These are phyloP conservation scores for Jaculus jaculus DNA, from an alignment of 2,113 vertebrate species.

Conservation along the genomic window DNA sequence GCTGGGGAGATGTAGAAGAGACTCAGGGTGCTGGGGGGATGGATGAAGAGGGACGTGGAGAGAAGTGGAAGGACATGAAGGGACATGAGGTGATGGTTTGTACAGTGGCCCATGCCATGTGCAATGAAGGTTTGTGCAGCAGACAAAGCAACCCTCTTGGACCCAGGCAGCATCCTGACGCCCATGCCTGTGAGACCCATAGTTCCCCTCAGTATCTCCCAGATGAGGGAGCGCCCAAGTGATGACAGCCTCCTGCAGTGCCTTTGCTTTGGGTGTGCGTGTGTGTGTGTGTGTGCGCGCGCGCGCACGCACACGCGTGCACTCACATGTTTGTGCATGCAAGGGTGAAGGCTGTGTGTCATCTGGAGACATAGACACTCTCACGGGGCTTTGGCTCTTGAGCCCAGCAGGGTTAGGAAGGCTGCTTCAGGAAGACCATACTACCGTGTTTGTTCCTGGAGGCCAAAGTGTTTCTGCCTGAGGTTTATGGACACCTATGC, in stretches of 20 bases:
- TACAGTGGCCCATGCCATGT: neutral
- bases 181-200: neutral
- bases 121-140: neutral
- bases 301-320: too few species aligned
- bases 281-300: neutral
- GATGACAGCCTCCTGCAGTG: rapidly evolving
- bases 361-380: neutral
- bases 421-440: neutral
- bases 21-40: neutral
- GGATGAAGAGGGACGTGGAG: rapidly evolving
- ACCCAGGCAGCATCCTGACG: neutral
- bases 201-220: too few species aligned
- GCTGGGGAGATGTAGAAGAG: too few species aligned
- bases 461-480: rapidly evolving
- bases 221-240: rapidly evolving
- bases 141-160: too few species aligned
- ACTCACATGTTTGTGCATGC: too few species aligned
- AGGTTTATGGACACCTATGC: rapidly evolving
- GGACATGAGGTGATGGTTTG: neutral
- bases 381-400: rapidly evolving
- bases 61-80: neutral
- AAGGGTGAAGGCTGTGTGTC: rapidly evolving
- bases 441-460: neutral
- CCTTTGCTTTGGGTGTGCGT: neutral
- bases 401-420: neutral